phyloP scores from a whole-genome alignment of 2,888 invertebrate genomes.

The Diarsia mendica region DNA sequence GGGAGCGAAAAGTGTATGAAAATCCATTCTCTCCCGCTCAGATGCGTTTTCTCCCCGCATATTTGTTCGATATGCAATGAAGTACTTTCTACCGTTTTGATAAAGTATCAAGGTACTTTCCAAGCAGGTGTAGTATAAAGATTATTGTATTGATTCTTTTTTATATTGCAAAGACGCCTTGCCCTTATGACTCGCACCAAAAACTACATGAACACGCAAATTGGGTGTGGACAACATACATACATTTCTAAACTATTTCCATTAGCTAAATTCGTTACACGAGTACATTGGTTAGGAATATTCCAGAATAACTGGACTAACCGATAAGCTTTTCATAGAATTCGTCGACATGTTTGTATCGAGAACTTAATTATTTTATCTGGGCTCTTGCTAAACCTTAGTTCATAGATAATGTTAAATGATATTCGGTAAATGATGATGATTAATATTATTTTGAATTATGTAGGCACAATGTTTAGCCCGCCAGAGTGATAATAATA shows the following conservation, averaged over 20 bases:
- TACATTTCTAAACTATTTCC: conserved; percentile 43
- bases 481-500: neutral
- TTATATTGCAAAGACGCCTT: neutral
- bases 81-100: no score
- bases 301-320: conserved; percentile 15
- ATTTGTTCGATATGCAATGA: no score
- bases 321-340: conserved; percentile 21
- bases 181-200: conserved; percentile 16
- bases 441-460: neutral
- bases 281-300: conserved; percentile 11
- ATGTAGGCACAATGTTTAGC: neutral
- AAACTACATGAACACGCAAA: conserved; percentile 41
- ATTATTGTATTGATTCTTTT: neutral
- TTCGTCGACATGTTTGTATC: conserved; percentile 4
- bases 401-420: no score
- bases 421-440: no score
- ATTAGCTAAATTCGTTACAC: conserved; percentile 52
- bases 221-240: conserved; percentile 53
- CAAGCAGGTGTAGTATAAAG: no score
- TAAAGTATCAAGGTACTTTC: no score
- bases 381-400: no score
- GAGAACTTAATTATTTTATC: neutral
- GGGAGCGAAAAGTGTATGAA: no score
- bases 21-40: no score
- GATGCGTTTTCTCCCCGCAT: no score